These are phyloP conservation scores for Myanophis thanlyinensis DNA, from an alignment of 2,113 vertebrate species.

Conservation along the genomic window DNA sequence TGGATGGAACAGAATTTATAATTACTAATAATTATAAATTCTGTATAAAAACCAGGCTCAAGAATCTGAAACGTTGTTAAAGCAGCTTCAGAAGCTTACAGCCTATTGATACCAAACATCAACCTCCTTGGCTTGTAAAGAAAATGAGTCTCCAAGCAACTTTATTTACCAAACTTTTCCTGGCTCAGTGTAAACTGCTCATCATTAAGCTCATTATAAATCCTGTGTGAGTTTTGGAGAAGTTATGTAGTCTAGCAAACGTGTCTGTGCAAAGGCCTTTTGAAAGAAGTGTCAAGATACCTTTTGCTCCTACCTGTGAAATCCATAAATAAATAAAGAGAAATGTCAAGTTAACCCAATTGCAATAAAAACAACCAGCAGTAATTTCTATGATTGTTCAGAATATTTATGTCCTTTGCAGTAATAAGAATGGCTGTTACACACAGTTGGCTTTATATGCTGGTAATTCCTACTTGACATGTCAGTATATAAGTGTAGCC, in stretches of 20 bases:
- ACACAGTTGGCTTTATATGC: background rate
- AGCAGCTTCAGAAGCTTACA: background rate
- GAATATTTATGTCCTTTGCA: background rate
- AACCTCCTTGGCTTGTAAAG: background rate
- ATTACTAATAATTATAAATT: background rate
- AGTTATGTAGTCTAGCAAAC: background rate
- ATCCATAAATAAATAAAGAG: background rate
- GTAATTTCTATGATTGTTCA: background rate
- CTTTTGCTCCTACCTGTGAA: background rate
- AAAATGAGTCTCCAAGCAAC: background rate
- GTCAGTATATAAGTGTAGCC: background rate
- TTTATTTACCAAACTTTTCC: background rate
- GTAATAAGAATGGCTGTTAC: background rate
- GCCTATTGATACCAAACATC: background rate
- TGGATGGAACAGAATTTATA: background rate
- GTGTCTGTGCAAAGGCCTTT: background rate
- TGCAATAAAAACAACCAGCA: background rate
- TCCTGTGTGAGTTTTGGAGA: background rate
- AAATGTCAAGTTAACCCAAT: background rate
- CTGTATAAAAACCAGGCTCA: background rate
- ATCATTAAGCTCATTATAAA: background rate
- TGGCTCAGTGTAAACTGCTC: background rate
- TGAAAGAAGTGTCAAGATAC: background rate
- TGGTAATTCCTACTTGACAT: background rate
- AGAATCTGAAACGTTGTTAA: background rate